Base-by-base conservation (phyloP, 2,888 invertebrate species). In the Noctua janthina region DNA sequence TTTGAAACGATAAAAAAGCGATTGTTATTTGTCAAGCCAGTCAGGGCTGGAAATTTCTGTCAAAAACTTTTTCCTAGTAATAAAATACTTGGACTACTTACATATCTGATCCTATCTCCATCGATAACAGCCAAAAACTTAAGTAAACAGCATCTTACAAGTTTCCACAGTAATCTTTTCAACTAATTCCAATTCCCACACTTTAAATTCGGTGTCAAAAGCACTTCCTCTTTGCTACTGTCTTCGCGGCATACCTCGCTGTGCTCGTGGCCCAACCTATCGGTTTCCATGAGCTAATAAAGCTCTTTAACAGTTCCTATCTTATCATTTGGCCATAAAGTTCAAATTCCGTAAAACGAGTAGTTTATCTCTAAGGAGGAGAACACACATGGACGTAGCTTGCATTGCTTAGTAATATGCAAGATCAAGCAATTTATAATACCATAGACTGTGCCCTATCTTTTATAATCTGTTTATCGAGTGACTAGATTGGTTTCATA, bases 241-340 rank as follows among this genome's bases (percentile, higher is more conserved):
- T 81, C 70, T 49, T 23, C 73, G 35, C 68, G 39, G 46, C 71
- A 82, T 49, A 68, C 43, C 46, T 78, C 71, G 43, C 70, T n/a
- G 69, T 70, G 39, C 62, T 81, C 43, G 43, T 75, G 62, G 75
- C 78, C 76, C 64, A 0, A 64, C 69, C 39, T 56, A 78, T 73
- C 46, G 13, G 70, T 68, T 56, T 67, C 81, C 64, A 69, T 17
- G 11, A 7, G 13, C 73, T 82, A 78, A 82, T 87, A 79, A 85
- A 85, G 85, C 62, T 71, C 29, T 84, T 54, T 62, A 59, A 70
- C 70, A 72, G 43, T 80, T 68, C n/a, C 68, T 68, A 77, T 83
- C 87, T 77, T 83, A 87, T 79, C 87, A 29, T 29, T 64, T 43
- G 13, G 59, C 62, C 82, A 78, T 87, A 87, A 84, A 84, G 87